Base-by-base conservation (phyloP, 2,888 invertebrate genomes). In the Auanema freiburgensis region DNA sequence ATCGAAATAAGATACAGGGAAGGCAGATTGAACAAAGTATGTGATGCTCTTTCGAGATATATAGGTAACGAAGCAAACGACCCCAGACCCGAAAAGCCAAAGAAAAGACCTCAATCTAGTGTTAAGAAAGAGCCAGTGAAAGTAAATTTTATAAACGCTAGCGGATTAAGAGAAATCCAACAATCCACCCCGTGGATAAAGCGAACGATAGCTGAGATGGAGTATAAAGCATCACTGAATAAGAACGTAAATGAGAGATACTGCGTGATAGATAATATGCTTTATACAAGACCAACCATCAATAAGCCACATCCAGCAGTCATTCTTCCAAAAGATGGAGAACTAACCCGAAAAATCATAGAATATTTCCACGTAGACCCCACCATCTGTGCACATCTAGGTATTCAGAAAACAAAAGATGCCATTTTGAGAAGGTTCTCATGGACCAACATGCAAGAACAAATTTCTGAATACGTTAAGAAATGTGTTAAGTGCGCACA, bases 1-100 rank as follows among this genome's bases (percentile, higher is more conserved):
- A 25, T 78, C 10, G 42, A 50, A 3, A 67, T 77, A 2, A 50
- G 44, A 11, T 71, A 77, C 54, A 53, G 77, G 10, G 52, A 58
- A 1, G 77, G 77, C 4, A 59, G 58, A 41, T n/a, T 16, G 33
- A 77, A 77, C 42, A 21, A 23, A 2, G 52, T 72, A 1, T 56
- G 60, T 41, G 77, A 77, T 33, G 57, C 61, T 11, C 42, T 77
- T 3, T 61, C 61, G 6, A 56, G 76, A 21, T 60, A 63, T 53
- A 44, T 52, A 2, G 18, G 21, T 18, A 54, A 60, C 11, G 60
- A 64, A 50, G 33, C n/a, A 16, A 53, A 55, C 11, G 64, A 64
- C 18, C 42, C 51, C 16, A 12, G 2, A 49, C 2, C 33, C 2
- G 41, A 60, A 43, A 59, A 63, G 24, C 10, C 23, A 2, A 21